Evolutionary conservation across 2,113 vertebrate species (phyloP).

Genomic region (Tetraodon nigroviridis): DNA sequence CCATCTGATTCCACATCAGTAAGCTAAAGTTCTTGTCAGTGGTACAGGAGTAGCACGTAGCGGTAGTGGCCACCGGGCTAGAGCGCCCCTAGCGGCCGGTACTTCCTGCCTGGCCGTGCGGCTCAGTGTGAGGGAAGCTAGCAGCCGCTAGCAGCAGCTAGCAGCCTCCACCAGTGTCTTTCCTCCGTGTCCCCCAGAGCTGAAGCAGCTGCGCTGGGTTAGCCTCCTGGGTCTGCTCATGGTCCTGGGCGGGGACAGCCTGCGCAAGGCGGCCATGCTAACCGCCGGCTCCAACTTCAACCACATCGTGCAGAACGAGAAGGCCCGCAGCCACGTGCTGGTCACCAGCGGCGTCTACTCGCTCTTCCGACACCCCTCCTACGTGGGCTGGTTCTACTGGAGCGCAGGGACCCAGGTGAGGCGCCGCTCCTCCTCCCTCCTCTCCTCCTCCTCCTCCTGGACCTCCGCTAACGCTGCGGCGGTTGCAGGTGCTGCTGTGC

Average conservation of each 20-base stretch:
- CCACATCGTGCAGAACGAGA: constrained; percentile 98
- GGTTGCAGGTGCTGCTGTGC: constrained; percentile 84
- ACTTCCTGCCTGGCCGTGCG: too few species aligned
- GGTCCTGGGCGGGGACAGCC: constrained; percentile 89
- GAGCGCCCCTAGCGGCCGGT: too few species aligned
- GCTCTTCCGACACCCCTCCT: constrained; percentile 92
- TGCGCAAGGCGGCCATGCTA: constrained; percentile 93
- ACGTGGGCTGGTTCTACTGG: constrained; percentile 99
- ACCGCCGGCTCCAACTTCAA: constrained; percentile 98
- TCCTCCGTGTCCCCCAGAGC: constrained; percentile 74
- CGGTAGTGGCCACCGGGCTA: too few species aligned
- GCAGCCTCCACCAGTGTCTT: too few species aligned
- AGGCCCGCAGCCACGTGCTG: constrained; percentile 88
- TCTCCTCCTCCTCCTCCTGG: too few species aligned
- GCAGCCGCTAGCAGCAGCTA: too few species aligned
- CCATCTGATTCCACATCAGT: too few species aligned
- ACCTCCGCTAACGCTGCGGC: background rate
- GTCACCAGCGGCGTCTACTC: constrained; percentile 91
- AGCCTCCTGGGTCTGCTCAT: constrained; percentile 86
- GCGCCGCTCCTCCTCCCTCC: background rate
- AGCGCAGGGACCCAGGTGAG: constrained; percentile 93
- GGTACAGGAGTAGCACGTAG: too few species aligned
- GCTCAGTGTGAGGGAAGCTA: too few species aligned
- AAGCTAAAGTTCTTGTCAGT: too few species aligned
- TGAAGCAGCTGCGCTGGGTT: constrained; percentile 91